Conservation (phyloP, 2,888 invertebrate genomes). For the Drosophila fulvimacula region DNA sequence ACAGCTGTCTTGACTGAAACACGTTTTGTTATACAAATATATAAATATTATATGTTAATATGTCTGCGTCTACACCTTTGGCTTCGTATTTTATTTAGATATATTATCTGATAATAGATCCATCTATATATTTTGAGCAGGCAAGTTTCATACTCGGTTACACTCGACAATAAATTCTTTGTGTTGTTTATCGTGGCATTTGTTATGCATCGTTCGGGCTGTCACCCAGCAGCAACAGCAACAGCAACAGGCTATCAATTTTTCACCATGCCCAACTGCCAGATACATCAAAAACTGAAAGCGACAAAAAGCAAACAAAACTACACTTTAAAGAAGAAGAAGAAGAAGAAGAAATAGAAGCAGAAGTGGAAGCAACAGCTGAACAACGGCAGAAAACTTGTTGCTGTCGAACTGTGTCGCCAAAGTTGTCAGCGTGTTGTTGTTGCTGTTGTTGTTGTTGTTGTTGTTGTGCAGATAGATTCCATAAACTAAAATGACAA, state of each 20-base stretch:
- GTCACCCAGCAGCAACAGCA: constrained; percentile 41
- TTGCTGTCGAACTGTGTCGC: constrained; percentile 73
- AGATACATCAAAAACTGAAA: constrained; percentile 69
- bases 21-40: background rate
- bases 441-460: constrained; percentile 27
- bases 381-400: constrained; percentile 51
- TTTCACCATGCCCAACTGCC: constrained; percentile 69
- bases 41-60: background rate
- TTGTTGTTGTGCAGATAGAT: constrained; percentile 59
- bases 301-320: constrained; percentile 3
- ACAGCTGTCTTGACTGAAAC: background rate
- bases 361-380: background rate
- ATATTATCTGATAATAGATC: background rate
- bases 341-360: background rate
- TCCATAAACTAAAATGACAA: constrained; percentile 70
- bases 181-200: constrained; percentile 71
- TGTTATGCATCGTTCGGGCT: constrained; percentile 75
- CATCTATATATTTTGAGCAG: constrained; percentile 7
- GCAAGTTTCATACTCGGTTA: constrained; percentile 21
- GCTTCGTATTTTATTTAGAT: background rate
- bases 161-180: constrained; percentile 52
- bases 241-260: constrained; percentile 68
- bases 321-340: background rate
- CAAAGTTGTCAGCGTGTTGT: constrained; percentile 57
- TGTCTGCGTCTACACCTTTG: background rate